Evolutionary conservation across 30 jellyfish, hydroid and myxozoan genomes (phyloP), one percentile per base, ranked within the genome.

Genomic region (Hydra vulgaris): DNA sequence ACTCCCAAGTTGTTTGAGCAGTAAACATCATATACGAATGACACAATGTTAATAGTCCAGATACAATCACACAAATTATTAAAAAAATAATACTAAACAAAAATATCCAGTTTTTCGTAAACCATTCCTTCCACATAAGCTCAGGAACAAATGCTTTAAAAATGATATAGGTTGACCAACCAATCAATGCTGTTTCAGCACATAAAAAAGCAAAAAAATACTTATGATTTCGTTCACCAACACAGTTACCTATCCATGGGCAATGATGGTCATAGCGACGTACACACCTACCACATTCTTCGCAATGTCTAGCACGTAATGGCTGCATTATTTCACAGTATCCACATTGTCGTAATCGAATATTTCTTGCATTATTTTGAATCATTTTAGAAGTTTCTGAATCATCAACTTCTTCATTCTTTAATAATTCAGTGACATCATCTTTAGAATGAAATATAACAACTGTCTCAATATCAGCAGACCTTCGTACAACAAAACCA

Each of bases 1-100:
- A 94, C 77, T 94, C 99, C 99, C 99, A 94, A 15, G 99, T 94
- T 21, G 99, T 94, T 79, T 94, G 99, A 0, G 99, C 99, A 7
- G 99, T 94, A 21, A 88, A 19, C 99, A 94, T 94, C 96, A 94
- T 94, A 83, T 94, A 94, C 7, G 96, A 84, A 79, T 94, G 99
- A 82, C 99, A 94, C 16, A 81, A 73, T 84, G 87, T 82, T 40
- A 94, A 83, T 23, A 94, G 79, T 53, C 75, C 87, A 26, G 88
- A 88, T 52, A 85, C 96, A 23, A 94, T 69, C 56, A 85, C 26
- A 0, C 81, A 23, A 54, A 85, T 66, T 7, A 54, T 74, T 18
- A 94, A 86, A 74, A 94, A 79, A 21, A 84, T 66, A 73, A 83
- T 81, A 71, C 84, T 26, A 25, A 83, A 70, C 21, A 94, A 86